Evolutionary conservation across 2,888 invertebrate genomes (phyloP), one percentile per base, ranked within the genome.

Genomic region (Noctua comes): DNA sequence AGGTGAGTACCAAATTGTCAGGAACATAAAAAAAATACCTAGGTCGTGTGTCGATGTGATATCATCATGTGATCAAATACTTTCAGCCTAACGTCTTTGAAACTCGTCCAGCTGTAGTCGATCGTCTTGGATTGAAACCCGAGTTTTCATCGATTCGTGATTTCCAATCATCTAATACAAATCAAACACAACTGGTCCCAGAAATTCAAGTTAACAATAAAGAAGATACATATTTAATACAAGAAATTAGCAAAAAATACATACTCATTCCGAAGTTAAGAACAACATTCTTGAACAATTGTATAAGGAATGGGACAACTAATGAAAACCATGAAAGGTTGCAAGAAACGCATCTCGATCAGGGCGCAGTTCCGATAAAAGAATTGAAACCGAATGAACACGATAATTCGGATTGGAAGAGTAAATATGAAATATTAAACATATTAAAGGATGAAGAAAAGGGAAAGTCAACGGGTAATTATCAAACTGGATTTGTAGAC

Each of bases 351-450:
- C 59, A 74, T 57, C 43, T 43, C 10, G 24, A 68, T 21, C 77
- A 79, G 21, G 69, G 76, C 24, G 59, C 57, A 43, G n/a, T 68
- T 16, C 71, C 82, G n/a, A 65, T 71, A 54, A 81, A 82, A 62
- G 86, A 82, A 57, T 59, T 78, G 2, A 82, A 79, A 43, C 27
- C 88, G 13, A 86, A 77, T 80, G 72, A 82, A 27, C 87, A 89
- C 74, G 91, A 93, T 62, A 93, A 91, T 78, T 82, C 77, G 46
- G 95, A 96, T 86, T 97, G 97, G 97, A 95, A 93, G 90, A 95
- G 92, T 82, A 97, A 97, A 92, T 97, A 97, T 79, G 93, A 95
- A 73, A 96, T 97, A 86, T 91, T 97, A 85, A 92, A 95, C 62
- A 88, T 94, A 87, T 86, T 97, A 68, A 96, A 95, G 82, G 91